Evolutionary conservation across 1,140 invertebrate species (phyloP), one percentile per base, ranked within the genome.

Genomic region (Lithobius niger): DNA sequence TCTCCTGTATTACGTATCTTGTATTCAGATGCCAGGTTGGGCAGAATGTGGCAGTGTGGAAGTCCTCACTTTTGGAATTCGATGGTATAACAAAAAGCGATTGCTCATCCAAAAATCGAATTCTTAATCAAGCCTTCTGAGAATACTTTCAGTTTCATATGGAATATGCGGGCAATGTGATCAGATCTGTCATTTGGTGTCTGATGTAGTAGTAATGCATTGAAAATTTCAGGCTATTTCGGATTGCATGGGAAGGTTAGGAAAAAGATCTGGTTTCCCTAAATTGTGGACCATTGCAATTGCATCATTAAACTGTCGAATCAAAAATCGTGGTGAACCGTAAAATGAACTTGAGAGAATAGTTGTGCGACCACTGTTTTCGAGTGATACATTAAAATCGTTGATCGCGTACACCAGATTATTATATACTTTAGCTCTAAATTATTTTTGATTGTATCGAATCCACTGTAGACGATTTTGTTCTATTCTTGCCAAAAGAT

Each of bases 361-460:
- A 24, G 60, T 44, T 22, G 27, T 15, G 27, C 59, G 54, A 10
- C 44, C 44, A 10, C 13, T 47, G 40, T 65, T 67, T 16, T 4
- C 25, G 6, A 65, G 13, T 36, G 31, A 36, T 36, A 36, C 31
- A 36, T 36, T n/a, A 6, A 6, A 10, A 36, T 61, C 73, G 70
- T 43, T 19, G 22, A 45, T 52, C 52, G 18, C 22, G 51, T 72
- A 59, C 58, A 61, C 62, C 26, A 76, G 60, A 57, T 71, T 68
- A 54, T 70, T 65, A 57, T 77, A 76, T 21, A 69, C 59, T 59
- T 76, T 71, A 24, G 62, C 63, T 54, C 71, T 62, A n/a, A 77
- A 59, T 59, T 71, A 65, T n/a, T 53, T 62, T 63, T 78, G 73
- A 64, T 76, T 71, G 3, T 62, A 61, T 52, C 64, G 27, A 25